A percentile compares a stretch with the other conserved stretches of the same genome.
phyloP scores from a whole-genome alignment of 1,140 invertebrate genomes.

The Solenopsis fugax region DNA sequence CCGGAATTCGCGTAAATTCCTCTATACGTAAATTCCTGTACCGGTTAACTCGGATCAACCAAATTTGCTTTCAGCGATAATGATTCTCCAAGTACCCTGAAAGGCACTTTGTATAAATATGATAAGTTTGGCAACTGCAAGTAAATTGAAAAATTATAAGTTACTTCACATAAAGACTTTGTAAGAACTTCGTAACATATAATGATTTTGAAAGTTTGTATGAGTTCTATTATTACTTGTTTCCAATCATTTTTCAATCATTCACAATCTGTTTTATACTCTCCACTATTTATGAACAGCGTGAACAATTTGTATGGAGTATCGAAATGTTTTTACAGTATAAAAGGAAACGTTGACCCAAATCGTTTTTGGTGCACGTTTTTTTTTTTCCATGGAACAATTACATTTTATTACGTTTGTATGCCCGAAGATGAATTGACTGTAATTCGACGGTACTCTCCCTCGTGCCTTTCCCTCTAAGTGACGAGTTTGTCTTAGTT shows the following conservation, averaged over 20 bases:
- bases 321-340: background rate
- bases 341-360: background rate
- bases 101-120: background rate
- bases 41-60: background rate
- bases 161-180: background rate
- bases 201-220: background rate
- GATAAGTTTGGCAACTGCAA: background rate
- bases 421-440: constrained; percentile 40
- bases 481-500: constrained; percentile 66
- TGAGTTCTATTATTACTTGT: background rate
- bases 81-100: background rate
- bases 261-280: background rate
- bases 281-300: background rate
- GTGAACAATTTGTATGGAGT: background rate
- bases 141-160: background rate
- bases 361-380: background rate
- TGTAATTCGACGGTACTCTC: constrained; percentile 45
- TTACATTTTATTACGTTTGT: constrained; percentile 46
- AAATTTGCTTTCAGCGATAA: background rate
- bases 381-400: constrained; percentile 25
- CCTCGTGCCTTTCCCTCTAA: constrained; percentile 8
- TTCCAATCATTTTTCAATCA: background rate
- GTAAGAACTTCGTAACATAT: background rate
- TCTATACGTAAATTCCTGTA: background rate
- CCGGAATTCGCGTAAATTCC: constrained; percentile 31